phyloP scores from a whole-genome alignment of 1,140 invertebrate species.

The Camponotus floridanus region DNA sequence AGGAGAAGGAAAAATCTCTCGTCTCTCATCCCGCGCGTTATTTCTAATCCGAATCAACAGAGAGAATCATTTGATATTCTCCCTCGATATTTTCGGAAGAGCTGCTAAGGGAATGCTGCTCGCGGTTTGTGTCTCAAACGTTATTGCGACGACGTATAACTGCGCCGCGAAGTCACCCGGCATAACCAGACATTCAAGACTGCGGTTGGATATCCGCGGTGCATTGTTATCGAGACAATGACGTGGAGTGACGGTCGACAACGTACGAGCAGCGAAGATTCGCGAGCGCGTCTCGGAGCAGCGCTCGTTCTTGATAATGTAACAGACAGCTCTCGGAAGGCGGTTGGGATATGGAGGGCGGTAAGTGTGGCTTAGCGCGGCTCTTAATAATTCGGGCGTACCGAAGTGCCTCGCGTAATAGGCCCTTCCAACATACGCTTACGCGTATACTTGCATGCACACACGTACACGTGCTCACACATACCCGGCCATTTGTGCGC shows the following conservation, averaged over 20 bases:
- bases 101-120: not conserved
- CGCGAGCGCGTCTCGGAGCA: slow-evolving; percentile 34
- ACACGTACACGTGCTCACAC: slow-evolving; percentile 3
- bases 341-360: slow-evolving; percentile 54
- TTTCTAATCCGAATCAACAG: not conserved
- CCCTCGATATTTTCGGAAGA: not conserved
- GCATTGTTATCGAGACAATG: slow-evolving; percentile 62
- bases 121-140: slow-evolving; percentile 28
- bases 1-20: not conserved
- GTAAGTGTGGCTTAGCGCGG: slow-evolving; percentile 80
- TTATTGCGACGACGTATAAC: slow-evolving; percentile 45
- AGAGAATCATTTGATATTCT: not conserved
- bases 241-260: slow-evolving; percentile 53
- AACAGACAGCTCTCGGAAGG: slow-evolving; percentile 72
- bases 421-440: slow-evolving; percentile 45
- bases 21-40: not conserved
- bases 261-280: slow-evolving; percentile 43
- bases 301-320: slow-evolving; percentile 77
- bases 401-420: slow-evolving; percentile 73
- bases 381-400: slow-evolving; percentile 82
- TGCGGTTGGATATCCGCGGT: slow-evolving; percentile 42
- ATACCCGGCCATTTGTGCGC: slow-evolving; percentile 55
- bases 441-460: slow-evolving; percentile 19
- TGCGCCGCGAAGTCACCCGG: slow-evolving; percentile 41
- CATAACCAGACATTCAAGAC: slow-evolving; percentile 31